These are phyloP conservation scores for Campylomormyrus numenius DNA, from an alignment of 2,113 vertebrate species.

Conservation along the genomic window DNA sequence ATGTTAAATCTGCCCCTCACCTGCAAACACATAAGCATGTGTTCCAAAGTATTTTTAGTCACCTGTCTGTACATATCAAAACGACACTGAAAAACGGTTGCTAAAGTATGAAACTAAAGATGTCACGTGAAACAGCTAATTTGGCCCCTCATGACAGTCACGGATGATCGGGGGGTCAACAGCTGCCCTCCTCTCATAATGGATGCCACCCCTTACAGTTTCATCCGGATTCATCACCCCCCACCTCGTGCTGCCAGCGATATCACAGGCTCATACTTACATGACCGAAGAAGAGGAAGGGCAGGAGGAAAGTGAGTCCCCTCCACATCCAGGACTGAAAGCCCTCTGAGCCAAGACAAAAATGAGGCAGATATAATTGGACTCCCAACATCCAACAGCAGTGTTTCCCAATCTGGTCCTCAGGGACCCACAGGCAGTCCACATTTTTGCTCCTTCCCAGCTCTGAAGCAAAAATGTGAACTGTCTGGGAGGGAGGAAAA, in stretches of 20 bases:
- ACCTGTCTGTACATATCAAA: background rate
- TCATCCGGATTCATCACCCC: background rate
- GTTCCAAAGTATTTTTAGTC: background rate
- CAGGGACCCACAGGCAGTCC: background rate
- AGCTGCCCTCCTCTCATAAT: background rate
- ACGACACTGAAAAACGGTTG: background rate
- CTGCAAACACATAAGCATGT: background rate
- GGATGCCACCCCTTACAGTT: background rate
- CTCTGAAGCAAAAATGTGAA: background rate
- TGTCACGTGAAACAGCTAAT: background rate
- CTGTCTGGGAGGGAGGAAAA: background rate
- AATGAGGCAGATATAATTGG: conserved; percentile 18
- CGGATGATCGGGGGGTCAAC: background rate
- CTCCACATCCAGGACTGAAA: conserved; percentile 99
- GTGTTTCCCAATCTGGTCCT: background rate
- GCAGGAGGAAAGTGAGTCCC: conserved; percentile 90
- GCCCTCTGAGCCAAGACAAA: conserved; percentile 68
- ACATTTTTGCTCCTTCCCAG: background rate
- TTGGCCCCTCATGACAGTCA: background rate
- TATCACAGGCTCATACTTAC: conserved; percentile 65
- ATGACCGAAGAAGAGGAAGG: conserved; percentile 93
- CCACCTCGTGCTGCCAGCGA: background rate
- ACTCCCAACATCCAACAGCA: background rate
- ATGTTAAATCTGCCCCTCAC: background rate
- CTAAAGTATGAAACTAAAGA: background rate